Evolutionary conservation across 2,888 invertebrate species (phyloP), one percentile per base, ranked within the genome.

Genomic region (Xiphydria camelus): DNA sequence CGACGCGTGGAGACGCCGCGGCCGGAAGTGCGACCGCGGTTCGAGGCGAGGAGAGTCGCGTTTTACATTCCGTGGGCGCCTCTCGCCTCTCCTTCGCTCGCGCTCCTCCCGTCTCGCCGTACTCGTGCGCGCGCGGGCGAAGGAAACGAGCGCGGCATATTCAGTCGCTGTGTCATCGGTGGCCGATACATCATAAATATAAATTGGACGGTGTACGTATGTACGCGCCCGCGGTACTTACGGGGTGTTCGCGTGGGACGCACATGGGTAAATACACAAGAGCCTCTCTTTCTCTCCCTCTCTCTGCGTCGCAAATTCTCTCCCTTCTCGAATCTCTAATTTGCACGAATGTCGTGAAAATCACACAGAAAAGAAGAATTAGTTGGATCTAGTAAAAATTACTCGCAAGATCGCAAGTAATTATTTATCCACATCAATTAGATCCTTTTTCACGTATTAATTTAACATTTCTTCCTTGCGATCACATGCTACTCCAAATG

Each of bases 131-230:
- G 23, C 19, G 21, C 19, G 20, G 19, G 12, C 15, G 20, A 1
- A 19, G 15, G 20, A 9, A 23, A 14, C 2, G 45, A 51, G 52
- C 53, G 48, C 51, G 53, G 58, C 63, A 63, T 62, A 61, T 58
- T 50, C 64, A 64, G 66, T 59, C 62, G 64, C 67, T 63, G 62
- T 68, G 68, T 68, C 67, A 68, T 66, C 64, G 55, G 46, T 54
- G 55, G 47, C 48, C 54, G 57, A 66, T 62, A 64, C 57, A 57
- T 67, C 66, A 64, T 61, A 60, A 61, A 65, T 59, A 56, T 62
- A 62, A 59, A 62, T 63, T 62, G 54, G 49, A 45, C 37, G 53
- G 46, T 45, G 41, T 41, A 45, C 44, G 53, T 47, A 49, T 47
- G 49, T 47, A 42, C 43, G 46, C 43, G 32, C 44, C 37, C 41